Conservation (phyloP, 2,797 vertebrate genomes). For the Pseudomugil gertrudae region DNA sequence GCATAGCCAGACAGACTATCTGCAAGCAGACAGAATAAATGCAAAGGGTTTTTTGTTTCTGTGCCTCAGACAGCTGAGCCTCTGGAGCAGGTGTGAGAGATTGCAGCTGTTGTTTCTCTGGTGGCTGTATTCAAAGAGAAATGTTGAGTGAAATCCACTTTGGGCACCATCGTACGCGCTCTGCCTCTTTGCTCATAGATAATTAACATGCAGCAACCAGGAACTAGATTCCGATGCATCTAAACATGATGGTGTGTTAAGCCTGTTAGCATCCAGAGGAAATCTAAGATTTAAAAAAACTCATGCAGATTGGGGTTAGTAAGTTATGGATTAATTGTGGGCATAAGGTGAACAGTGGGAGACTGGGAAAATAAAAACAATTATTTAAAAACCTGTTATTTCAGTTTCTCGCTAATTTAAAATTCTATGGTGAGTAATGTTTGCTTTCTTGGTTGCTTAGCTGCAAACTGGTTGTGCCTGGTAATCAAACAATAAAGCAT, state of each 20-base stretch:
- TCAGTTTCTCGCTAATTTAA: not conserved
- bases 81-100: slow-evolving; percentile 3
- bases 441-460: not conserved
- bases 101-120: not conserved
- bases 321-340: not conserved
- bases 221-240: not conserved
- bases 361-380: not conserved
- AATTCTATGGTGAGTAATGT: not conserved
- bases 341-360: not conserved
- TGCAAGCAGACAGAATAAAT: not conserved
- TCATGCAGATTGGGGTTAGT: not conserved
- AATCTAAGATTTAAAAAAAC: not conserved
- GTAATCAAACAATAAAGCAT: not conserved
- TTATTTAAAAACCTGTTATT: too few relatives aligned
- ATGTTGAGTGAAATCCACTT: not conserved
- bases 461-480: not conserved
- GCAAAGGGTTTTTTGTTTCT: not conserved
- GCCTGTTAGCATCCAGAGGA: not conserved
- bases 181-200: not conserved
- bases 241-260: not conserved
- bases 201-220: not conserved
- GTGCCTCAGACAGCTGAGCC: not conserved
- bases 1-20: too few relatives aligned
- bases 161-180: not conserved
- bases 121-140: not conserved